Conservation (phyloP, 2,888 invertebrate species). For the Allacma fusca region DNA sequence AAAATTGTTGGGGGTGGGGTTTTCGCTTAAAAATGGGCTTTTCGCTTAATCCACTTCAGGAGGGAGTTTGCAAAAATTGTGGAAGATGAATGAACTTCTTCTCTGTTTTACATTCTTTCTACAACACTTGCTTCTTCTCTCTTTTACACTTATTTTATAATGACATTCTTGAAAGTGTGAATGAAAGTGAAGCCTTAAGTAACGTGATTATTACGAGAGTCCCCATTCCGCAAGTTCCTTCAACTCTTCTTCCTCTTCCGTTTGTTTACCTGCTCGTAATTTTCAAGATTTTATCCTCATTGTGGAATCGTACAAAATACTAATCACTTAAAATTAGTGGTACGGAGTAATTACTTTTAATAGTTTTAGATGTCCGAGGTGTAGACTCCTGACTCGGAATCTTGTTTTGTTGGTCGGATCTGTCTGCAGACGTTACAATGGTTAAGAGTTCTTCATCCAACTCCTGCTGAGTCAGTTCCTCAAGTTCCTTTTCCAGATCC, state of each 20-base stretch:
- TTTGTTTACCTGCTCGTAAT: neutral
- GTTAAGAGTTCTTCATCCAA: slow-evolving; percentile 61
- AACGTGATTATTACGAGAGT: slow-evolving; percentile 16
- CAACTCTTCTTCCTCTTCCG: slow-evolving; percentile 49
- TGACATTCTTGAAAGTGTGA: no score
- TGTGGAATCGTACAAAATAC: neutral
- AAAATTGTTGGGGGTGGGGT: no score
- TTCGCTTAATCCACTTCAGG: no score
- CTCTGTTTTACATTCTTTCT: no score
- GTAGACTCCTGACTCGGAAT: neutral
- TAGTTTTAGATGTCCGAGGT: neutral
- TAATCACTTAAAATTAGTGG: neutral
- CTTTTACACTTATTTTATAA: no score
- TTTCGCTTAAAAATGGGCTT: no score
- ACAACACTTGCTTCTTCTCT: no score
- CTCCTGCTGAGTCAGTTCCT: slow-evolving; percentile 62
- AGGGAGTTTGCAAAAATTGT: no score
- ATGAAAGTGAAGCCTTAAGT: no score
- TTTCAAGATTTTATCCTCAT: neutral
- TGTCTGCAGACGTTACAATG: slow-evolving; percentile 38
- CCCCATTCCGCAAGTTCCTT: slow-evolving; percentile 48
- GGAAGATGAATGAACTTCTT: no score
- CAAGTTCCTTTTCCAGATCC: slow-evolving; percentile 57
- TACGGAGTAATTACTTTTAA: neutral
- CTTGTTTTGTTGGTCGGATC: neutral